A percentile compares a stretch with the other conserved stretches of the same genome.
These are phyloP conservation scores for Platysteira castanea DNA, from an alignment of 2,113 vertebrate species.

Conservation along the genomic window DNA sequence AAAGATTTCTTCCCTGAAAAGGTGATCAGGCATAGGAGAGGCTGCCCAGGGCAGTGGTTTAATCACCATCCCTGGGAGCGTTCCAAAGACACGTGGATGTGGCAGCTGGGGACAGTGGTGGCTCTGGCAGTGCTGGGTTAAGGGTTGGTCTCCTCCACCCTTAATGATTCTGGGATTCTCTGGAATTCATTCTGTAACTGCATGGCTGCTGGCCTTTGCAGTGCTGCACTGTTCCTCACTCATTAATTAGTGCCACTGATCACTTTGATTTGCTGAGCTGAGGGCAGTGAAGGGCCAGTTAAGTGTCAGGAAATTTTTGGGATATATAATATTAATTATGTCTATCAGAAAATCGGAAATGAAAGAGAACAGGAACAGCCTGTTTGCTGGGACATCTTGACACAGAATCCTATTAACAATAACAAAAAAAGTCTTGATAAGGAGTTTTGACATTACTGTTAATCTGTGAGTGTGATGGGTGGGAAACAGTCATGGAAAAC, in stretches of 20 bases:
- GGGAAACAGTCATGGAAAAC: not conserved
- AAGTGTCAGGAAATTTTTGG: not conserved
- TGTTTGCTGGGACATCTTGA: not conserved
- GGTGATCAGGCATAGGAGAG: not conserved
- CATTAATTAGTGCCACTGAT: not conserved
- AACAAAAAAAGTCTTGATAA: not conserved
- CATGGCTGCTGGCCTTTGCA: not conserved
- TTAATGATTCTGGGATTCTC: accelerated
- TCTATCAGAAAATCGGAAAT: not conserved
- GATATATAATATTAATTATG: not conserved
- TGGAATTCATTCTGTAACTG: not conserved
- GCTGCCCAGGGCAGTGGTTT: not conserved
- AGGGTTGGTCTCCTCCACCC: not conserved
- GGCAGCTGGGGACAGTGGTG: not conserved
- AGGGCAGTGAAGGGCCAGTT: not conserved
- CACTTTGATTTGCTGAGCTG: not conserved
- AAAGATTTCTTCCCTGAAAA: too few species aligned
- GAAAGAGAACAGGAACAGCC: not conserved
- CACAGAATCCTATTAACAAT: not conserved
- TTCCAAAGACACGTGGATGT: not conserved
- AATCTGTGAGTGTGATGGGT: not conserved
- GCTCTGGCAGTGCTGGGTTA: not conserved
- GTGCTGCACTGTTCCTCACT: not conserved
- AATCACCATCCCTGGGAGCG: not conserved
- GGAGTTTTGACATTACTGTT: not conserved